A percentile compares a stretch with the other conserved stretches of the same genome.
Evolutionary conservation across 2,113 vertebrate genomes (phyloP).

Genomic region (Tylochromis polylepis): DNA sequence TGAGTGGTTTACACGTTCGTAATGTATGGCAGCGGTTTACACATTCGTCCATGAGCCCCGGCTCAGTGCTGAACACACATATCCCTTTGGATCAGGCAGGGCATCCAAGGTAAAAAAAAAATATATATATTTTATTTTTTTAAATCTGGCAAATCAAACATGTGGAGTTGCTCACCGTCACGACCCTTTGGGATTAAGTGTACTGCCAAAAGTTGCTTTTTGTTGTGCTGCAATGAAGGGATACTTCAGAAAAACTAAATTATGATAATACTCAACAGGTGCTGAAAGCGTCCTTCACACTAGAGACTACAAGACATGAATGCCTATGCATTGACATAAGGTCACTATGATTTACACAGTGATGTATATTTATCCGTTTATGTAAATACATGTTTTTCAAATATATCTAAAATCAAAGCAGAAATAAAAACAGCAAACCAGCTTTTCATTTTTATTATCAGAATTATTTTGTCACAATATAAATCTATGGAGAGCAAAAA

Average conservation of each 20-base stretch:
- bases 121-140: no score
- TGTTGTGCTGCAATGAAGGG: not conserved
- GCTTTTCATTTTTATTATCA: not conserved
- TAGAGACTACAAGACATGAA: not conserved
- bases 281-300: not conserved
- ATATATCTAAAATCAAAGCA: not conserved
- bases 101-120: fast-evolving
- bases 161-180: not conserved
- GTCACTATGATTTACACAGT: no score
- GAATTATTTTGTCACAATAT: not conserved
- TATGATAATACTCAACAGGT: not conserved
- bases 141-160: not conserved
- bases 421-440: not conserved
- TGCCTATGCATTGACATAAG: fast-evolving
- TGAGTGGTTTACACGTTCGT: not conserved
- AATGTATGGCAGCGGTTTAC: no score
- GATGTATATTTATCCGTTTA: not conserved
- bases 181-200: not conserved
- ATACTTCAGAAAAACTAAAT: not conserved
- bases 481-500: fast-evolving
- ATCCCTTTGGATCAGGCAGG: fast-evolving
- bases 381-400: not conserved
- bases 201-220: not conserved
- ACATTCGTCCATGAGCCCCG: fast-evolving
- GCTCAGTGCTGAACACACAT: not conserved